Evolutionary conservation across 2,888 invertebrate species (phyloP).

Genomic region (Deroplatys truncata): DNA sequence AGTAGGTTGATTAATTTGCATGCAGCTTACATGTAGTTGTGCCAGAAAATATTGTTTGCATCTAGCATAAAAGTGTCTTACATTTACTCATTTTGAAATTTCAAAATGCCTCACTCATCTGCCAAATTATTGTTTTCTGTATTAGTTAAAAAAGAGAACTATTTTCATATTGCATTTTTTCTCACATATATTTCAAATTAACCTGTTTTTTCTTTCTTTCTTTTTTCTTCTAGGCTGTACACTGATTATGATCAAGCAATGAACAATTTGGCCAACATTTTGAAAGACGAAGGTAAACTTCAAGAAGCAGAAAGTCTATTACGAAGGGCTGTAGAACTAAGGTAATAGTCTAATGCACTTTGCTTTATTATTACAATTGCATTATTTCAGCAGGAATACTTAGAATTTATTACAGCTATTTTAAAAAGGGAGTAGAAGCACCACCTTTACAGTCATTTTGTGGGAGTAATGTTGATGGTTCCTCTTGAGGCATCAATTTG

Average conservation of each 20-base stretch:
- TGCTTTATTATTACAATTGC: background rate
- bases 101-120: no score
- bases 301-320: slow-evolving; percentile 71
- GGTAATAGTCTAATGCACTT: slow-evolving; percentile 49
- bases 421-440: background rate
- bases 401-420: no score
- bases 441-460: background rate
- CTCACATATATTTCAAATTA: background rate
- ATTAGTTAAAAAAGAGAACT: no score
- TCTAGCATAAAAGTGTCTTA: no score
- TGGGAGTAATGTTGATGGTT: no score
- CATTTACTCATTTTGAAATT: no score
- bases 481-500: no score
- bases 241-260: slow-evolving; percentile 86
- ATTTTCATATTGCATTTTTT: no score
- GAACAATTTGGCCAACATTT: slow-evolving; percentile 87
- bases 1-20: no score
- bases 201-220: background rate
- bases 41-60: no score
- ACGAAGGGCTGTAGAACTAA: slow-evolving; percentile 64
- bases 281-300: slow-evolving; percentile 65
- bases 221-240: slow-evolving; percentile 54
- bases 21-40: no score
- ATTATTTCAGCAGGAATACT: background rate
- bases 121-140: no score